Base-by-base conservation (phyloP, 2,113 vertebrate species). In the Platanista minor region DNA sequence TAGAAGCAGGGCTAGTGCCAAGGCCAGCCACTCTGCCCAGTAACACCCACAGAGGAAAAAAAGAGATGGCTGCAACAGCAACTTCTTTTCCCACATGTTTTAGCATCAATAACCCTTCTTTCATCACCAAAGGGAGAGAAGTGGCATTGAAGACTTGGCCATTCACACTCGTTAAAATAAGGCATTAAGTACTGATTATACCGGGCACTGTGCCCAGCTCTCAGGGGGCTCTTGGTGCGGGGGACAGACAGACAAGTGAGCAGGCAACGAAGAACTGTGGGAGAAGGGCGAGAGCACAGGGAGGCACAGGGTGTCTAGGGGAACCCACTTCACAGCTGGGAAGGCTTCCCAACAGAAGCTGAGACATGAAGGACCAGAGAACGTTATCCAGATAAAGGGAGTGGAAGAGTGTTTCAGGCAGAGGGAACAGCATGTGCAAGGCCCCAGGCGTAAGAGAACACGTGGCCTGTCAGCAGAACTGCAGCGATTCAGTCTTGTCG, bases 391-490 rank as follows among this genome's bases (percentile, higher is more conserved):
- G 54, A 72, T 0, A 0, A 41, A 64, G 52, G 25, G 20, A n/a
- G 0, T 25, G 46, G 71, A 33, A 84, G 39, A 36, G 39, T 21
- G 3, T 49, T 81, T 49, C 71, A 29, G 27, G 49, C 39, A 89
- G 29, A 39, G 6, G 72, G n/a, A 52, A 83, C 6, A 59, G 64
- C 29, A 11, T 23, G 52, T 20, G 21, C 21, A 43, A 82, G 39
- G 46, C 20, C 1, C 8, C 27, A 46, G 8, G 71, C 57, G 8
- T 10, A 49, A 18, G 13, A 59, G 36, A 36, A 20, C 0, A 4
- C 0, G 1, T 1, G 9, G n/a, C 59, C 66, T 29, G 14, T 10
- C 4, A 0, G 12, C 14, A 23, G 43, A 18, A 21, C 18, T 21
- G 12, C 4, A 49, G 57, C 1, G 1, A 5, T 14, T 72, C 39